Conservation (phyloP, 2,797 vertebrate species). For the Hemibagrus guttatus region DNA sequence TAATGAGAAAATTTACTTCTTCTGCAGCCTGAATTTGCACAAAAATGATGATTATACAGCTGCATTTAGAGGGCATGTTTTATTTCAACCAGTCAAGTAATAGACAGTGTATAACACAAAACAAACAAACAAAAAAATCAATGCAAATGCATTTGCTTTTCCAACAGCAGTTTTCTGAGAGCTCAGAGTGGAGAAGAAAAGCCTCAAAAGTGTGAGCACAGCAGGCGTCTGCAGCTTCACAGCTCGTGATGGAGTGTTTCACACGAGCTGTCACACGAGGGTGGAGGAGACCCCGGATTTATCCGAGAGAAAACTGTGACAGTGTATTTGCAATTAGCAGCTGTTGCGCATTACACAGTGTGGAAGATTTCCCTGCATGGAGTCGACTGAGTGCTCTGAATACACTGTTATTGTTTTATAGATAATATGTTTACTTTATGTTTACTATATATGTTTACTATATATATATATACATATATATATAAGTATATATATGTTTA, state of each 20-base stretch:
- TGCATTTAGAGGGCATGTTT: neutral
- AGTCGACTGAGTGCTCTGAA: neutral
- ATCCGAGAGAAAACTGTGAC: constrained; percentile 45
- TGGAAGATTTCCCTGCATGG: neutral
- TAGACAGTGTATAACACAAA: neutral
- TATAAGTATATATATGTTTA: neutral
- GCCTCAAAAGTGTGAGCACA: constrained; percentile 3
- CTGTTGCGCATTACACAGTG: constrained; percentile 21
- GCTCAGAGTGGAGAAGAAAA: neutral
- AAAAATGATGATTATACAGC: neutral
- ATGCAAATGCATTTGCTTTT: constrained; percentile 6
- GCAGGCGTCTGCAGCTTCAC: neutral
- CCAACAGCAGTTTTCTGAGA: constrained; percentile 9
- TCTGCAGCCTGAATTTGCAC: neutral
- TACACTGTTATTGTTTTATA: neutral
- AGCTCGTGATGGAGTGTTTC: neutral
- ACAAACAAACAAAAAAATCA: neutral
- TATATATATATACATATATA: too few species aligned
- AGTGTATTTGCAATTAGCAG: constrained; percentile 52
- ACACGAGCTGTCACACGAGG: neutral
- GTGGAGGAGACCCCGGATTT: constrained; percentile 6
- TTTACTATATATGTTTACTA: too few species aligned
- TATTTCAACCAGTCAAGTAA: neutral
- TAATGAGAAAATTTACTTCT: constrained; percentile 1
- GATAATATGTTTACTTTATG: too few species aligned